phyloP scores from a whole-genome alignment of 1,140 invertebrate species.

The Habropoda laboriosa region DNA sequence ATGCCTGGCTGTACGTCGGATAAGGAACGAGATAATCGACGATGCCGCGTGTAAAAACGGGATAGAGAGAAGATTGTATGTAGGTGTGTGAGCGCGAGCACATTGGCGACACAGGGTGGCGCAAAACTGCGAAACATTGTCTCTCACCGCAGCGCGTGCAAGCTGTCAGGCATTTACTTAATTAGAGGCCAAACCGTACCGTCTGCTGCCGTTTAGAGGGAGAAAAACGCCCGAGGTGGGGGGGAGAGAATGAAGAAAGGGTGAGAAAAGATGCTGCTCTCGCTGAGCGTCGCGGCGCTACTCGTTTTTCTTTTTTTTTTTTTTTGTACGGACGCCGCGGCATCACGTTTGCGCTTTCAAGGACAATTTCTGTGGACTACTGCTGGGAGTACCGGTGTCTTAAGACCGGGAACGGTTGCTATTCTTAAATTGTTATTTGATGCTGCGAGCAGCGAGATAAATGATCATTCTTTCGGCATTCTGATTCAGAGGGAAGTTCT shows the following conservation, averaged over 20 bases:
- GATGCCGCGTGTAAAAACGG: not conserved
- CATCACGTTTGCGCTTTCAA: not conserved
- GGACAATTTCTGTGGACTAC: slow-evolving; percentile 18
- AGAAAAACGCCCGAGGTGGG: slow-evolving; percentile 6
- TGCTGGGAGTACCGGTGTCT: too few species aligned
- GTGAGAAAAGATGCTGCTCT: slow-evolving; percentile 32
- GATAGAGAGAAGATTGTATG: slow-evolving; percentile 1
- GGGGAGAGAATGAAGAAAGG: too few species aligned
- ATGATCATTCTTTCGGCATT: too few species aligned
- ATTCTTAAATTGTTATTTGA: not conserved
- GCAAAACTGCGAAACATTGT: slow-evolving; percentile 52
- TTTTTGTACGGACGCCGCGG: not conserved
- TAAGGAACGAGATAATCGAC: slow-evolving; percentile 4
- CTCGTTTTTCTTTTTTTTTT: too few species aligned
- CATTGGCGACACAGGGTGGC: not conserved
- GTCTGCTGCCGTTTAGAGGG: slow-evolving; percentile 28
- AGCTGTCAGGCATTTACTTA: slow-evolving; percentile 60
- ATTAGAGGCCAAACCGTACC: slow-evolving; percentile 51
- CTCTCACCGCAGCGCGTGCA: slow-evolving; percentile 28
- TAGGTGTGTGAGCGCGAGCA: not conserved
- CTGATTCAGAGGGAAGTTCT: too few species aligned
- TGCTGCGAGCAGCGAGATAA: too few species aligned
- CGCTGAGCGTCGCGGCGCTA: not conserved
- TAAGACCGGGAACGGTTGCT: not conserved
- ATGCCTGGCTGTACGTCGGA: not conserved